Evolutionary conservation across 2,888 invertebrate species (phyloP), one percentile per base, ranked within the genome.

Genomic region (Synergus japonicus): DNA sequence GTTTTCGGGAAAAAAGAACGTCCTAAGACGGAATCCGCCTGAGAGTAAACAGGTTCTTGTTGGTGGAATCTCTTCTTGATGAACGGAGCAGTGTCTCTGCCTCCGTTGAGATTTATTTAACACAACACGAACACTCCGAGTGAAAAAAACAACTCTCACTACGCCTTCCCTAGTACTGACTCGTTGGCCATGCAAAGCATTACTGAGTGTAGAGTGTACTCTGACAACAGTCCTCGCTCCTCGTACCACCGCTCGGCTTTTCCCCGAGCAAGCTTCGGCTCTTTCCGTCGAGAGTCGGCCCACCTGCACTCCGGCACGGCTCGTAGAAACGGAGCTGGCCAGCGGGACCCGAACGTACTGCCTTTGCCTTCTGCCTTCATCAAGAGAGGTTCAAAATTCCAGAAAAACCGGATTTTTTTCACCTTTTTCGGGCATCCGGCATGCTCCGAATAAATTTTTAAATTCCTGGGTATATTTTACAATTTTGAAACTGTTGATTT

Each of bases 251-350:
- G 86, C 83, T 90, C 90, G 89, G 90, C 88, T 90, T 89, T 89
- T 87, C 87, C 87, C 89, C 89, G 89, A 89, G 92, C 87, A 76
- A 60, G 79, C 65, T 29, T 93, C 93, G 93, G 86, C 64, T 2
- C 29, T 83, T 86, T 85, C 92, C 93, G 93, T 81, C 83, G 81
- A 73, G 54, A 77, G 81, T 92, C 93, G 93, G 92, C 92, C 93
- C 93, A 93, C 93, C 93, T 94, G 94, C 93, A 93, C 93, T 92
- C 93, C 92, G 92, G 86, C 88, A 89, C 88, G 84, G 84, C 77
- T 80, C 81, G 15, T 85, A 88, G 86, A 76, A 64, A 63, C 86
- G 88, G 73, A 4, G 0, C 18, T 5, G 1, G 0, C 0, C 22
- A 1, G 13, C 0, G 76, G 4, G 15, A 83, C 83, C 77, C 49